Percentiles rank a stretch among this genome's conserved stretches.
Conservation (phyloP, 2,888 invertebrate genomes). For the Clivina fossor region DNA sequence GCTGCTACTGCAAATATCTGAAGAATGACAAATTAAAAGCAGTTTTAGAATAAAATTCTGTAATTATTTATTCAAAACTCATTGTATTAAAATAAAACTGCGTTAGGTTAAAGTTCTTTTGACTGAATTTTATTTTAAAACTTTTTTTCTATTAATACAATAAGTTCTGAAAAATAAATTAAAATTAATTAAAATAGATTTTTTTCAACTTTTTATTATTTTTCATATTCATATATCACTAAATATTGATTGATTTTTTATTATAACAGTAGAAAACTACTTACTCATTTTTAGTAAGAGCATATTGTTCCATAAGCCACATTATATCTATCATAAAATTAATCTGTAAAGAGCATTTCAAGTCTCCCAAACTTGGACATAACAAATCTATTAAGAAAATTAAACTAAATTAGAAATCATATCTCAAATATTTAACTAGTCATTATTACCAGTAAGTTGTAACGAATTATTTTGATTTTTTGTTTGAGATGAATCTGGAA, state of each 20-base stretch:
- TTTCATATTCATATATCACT: not conserved
- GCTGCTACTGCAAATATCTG: not conserved
- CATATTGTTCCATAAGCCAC: constrained; percentile 86
- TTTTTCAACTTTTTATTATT: too few species aligned
- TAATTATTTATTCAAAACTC: too few species aligned
- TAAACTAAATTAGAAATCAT: not conserved
- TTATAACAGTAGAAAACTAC: constrained; percentile 34
- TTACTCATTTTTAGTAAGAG: constrained; percentile 71
- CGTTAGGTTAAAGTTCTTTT: too few species aligned
- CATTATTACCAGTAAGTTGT: constrained; percentile 63
- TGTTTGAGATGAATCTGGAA: constrained; percentile 65
- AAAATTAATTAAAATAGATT: constrained; percentile 24
- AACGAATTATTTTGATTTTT: constrained; percentile 66
- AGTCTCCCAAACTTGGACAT: constrained; percentile 72
- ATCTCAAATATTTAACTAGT: too few species aligned
- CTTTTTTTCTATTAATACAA: too few species aligned
- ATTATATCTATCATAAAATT: constrained; percentile 92
- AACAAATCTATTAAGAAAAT: constrained; percentile 64
- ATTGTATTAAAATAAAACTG: too few species aligned
- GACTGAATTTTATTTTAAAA: too few species aligned
- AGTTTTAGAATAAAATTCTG: constrained; percentile 11
- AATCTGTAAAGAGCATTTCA: constrained; percentile 78
- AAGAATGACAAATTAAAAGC: constrained; percentile 21
- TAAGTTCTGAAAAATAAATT: constrained; percentile 19
- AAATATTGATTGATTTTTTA: not conserved